Percentiles rank a stretch among this genome's conserved stretches.
Evolutionary conservation across 1,140 invertebrate species (phyloP).

Genomic region (Subanguina moxae): DNA sequence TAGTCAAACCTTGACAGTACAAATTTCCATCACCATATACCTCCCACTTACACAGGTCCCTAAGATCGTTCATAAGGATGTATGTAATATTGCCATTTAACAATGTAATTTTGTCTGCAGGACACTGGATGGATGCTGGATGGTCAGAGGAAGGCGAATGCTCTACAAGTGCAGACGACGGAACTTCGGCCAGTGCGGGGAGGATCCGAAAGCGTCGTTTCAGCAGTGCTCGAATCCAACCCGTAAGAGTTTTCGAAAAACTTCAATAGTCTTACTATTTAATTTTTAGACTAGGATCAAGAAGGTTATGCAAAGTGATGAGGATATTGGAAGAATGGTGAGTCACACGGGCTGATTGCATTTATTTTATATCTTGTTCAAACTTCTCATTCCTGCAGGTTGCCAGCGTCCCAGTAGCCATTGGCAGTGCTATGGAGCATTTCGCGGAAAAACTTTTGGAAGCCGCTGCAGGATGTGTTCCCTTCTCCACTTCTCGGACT

Average conservation of each 20-base stretch:
- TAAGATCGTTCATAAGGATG: too few relatives aligned
- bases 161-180: slow-evolving; percentile 24
- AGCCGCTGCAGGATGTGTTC: slow-evolving; percentile 36
- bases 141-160: slow-evolving; percentile 16
- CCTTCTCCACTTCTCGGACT: slow-evolving; percentile 38
- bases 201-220: slow-evolving; percentile 54
- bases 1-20: too few relatives aligned
- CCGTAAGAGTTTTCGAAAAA: slow-evolving; percentile 41
- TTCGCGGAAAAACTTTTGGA: slow-evolving; percentile 57
- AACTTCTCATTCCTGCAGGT: slow-evolving; percentile 1
- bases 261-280: slow-evolving; percentile 13
- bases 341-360: too few relatives aligned
- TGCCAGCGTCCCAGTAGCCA: slow-evolving; percentile 57
- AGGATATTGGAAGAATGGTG: slow-evolving; percentile 58
- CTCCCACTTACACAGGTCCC: too few relatives aligned
- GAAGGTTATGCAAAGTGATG: slow-evolving; percentile 59
- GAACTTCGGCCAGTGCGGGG: slow-evolving; percentile 23
- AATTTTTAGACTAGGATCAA: slow-evolving; percentile 54
- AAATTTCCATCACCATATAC: too few relatives aligned
- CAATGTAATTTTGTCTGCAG: too few relatives aligned
- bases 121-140: slow-evolving; percentile 10
- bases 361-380: background rate
- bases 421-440: slow-evolving; percentile 58
- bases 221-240: slow-evolving; percentile 56
- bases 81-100: too few relatives aligned